Evolutionary conservation across 1,140 invertebrate species (phyloP), one percentile per base, ranked within the genome.

Genomic region (Anagrus nilaparvatae): DNA sequence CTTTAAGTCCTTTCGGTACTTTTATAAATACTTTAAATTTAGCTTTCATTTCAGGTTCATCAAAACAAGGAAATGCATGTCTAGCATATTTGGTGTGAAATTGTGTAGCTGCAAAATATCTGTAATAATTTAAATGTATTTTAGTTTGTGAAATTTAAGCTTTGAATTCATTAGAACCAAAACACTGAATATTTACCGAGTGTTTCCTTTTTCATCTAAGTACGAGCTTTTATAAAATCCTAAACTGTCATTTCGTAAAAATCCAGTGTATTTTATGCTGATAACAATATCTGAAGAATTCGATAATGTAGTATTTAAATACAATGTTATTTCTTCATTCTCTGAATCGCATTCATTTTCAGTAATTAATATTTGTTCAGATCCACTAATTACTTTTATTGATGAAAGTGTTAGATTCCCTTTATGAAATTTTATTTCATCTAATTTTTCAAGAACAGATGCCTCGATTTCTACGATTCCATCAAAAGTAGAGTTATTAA

Each of bases 221-320:
- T 91, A 93, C 23, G 67, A 78, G 56, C 82, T 87, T 37, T 75
- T 75, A 54, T 92, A 92, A 60, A 92, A 90, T 31, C 88, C 88
- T 32, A 72, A 69, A 56, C 81, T 69, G 42, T 78, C 76, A 10
- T 70, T 58, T 44, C 71, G 66, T 42, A 79, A 67, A 0, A 54
- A 47, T 33, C 78, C 76, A 3, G 37, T 62, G 39, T 75, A 81
- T 0, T 42, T 29, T 29, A 79, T 71, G 8, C 54, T 40, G 3
- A 77, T n/a, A n/a, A n/a, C n/a, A n/a, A n/a, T n/a, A n/a, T n/a
- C n/a, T n/a, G n/a, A n/a, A n/a, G n/a, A n/a, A n/a, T n/a, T n/a
- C n/a, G n/a, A n/a, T n/a, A n/a, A n/a, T n/a, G n/a, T n/a, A n/a
- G n/a, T n/a, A n/a, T n/a, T n/a, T n/a, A n/a, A n/a, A n/a, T n/a